Conservation (phyloP, 2,113 vertebrate species). For the Vireo altiloquus region DNA sequence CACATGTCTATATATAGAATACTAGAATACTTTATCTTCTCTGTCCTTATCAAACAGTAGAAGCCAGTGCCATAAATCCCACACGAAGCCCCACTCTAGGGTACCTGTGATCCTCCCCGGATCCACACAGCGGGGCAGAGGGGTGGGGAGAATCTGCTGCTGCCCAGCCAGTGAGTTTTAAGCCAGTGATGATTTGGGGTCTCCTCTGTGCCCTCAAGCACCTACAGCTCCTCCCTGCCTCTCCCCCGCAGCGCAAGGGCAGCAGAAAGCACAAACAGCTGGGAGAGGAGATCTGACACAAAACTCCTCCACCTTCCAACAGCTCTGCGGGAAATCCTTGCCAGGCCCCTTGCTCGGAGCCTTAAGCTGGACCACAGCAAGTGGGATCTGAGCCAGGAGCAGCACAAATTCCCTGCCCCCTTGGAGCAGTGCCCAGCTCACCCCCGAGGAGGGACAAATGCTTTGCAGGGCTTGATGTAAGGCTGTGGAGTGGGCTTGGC, state of each 20-base stretch:
- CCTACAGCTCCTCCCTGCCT: neutral
- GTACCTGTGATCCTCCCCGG: rapidly evolving
- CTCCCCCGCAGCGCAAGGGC: neutral
- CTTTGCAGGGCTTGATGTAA: neutral
- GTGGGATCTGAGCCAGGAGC: neutral
- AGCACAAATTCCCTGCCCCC: neutral
- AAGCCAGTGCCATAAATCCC: neutral
- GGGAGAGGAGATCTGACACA: neutral
- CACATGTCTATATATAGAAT: rapidly evolving
- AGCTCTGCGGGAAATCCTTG: neutral
- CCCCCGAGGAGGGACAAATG: rapidly evolving
- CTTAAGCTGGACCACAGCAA: neutral
- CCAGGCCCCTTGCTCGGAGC: neutral
- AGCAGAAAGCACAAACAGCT: neutral
- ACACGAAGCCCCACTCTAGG: rapidly evolving
- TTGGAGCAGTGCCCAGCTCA: neutral
- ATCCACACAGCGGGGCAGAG: neutral
- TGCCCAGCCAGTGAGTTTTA: neutral
- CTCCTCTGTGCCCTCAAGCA: neutral
- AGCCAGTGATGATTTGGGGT: neutral
- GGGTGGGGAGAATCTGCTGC: neutral
- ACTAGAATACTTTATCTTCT: neutral
- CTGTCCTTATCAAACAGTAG: neutral
- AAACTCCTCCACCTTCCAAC: neutral
- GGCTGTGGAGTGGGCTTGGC: rapidly evolving